phyloP scores from a whole-genome alignment of 1,140 invertebrate species.

The Chlorops oryzae region DNA sequence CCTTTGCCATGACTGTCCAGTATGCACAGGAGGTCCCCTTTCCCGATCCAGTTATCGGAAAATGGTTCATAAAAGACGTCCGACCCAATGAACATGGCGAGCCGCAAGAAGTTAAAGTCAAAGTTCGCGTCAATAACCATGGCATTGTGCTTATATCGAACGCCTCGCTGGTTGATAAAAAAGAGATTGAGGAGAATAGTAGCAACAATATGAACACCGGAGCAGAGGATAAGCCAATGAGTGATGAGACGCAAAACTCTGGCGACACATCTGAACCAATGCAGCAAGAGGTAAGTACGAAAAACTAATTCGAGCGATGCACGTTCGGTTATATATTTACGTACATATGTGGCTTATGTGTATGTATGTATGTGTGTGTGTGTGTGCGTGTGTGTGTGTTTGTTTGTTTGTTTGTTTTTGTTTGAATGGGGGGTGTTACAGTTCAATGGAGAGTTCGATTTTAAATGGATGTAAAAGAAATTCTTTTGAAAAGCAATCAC shows the following conservation, averaged over 20 bases:
- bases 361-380: too few relatives aligned
- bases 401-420: too few relatives aligned
- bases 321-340: too few relatives aligned
- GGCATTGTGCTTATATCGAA: conserved; percentile 83
- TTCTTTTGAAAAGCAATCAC: too few relatives aligned
- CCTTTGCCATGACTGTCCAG: conserved; percentile 77
- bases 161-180: conserved; percentile 81
- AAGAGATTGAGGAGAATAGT: conserved; percentile 57
- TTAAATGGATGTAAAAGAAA: too few relatives aligned
- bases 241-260: conserved; percentile 25
- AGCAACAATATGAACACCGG: conserved; percentile 47
- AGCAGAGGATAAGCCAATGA: conserved; percentile 22
- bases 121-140: conserved; percentile 87
- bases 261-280: conserved; percentile 52
- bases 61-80: conserved; percentile 79
- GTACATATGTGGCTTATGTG: too few relatives aligned
- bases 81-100: conserved; percentile 80
- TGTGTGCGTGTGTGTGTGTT: too few relatives aligned
- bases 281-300: conserved; percentile 49
- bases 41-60: conserved; percentile 75
- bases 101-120: conserved; percentile 89
- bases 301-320: too few relatives aligned
- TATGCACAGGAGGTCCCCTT: conserved; percentile 71
- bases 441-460: too few relatives aligned
- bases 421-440: too few relatives aligned